Percentiles rank a stretch among this genome's conserved stretches.
These are phyloP conservation scores for Rhynchotus rufescens DNA, from an alignment of 2,797 vertebrate genomes.

Conservation along the genomic window DNA sequence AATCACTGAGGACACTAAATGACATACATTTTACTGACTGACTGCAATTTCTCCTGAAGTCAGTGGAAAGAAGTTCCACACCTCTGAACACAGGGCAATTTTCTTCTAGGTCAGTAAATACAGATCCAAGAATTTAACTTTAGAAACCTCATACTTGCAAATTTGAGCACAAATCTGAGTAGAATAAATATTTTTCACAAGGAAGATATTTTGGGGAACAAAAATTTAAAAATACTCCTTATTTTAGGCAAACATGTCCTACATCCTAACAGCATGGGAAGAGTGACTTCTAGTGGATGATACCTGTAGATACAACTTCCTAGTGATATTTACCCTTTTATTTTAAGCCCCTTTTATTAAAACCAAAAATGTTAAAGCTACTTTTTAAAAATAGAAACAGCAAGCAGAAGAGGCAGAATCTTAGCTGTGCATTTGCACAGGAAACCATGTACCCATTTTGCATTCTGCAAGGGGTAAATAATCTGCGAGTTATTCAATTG, in stretches of 20 bases:
- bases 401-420: neutral
- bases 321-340: neutral
- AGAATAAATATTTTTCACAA: neutral
- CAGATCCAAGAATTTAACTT: neutral
- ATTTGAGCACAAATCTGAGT: neutral
- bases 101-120: neutral
- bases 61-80: neutral
- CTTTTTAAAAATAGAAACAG: neutral
- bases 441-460: neutral
- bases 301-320: neutral
- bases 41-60: neutral
- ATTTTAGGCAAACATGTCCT: neutral
- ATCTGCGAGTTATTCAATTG: neutral
- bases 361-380: neutral
- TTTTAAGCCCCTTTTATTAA: neutral
- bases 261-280: neutral
- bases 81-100: neutral
- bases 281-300: slow-evolving; percentile 68
- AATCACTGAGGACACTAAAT: neutral
- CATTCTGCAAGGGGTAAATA: neutral
- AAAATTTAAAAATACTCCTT: neutral
- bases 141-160: neutral
- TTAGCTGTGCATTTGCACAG: neutral
- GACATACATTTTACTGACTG: neutral
- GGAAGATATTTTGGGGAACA: neutral